A percentile compares a stretch with the other conserved stretches of the same genome.
Conservation (phyloP, 35 echinoderm and acorn worm species). For the Patiria miniata region DNA sequence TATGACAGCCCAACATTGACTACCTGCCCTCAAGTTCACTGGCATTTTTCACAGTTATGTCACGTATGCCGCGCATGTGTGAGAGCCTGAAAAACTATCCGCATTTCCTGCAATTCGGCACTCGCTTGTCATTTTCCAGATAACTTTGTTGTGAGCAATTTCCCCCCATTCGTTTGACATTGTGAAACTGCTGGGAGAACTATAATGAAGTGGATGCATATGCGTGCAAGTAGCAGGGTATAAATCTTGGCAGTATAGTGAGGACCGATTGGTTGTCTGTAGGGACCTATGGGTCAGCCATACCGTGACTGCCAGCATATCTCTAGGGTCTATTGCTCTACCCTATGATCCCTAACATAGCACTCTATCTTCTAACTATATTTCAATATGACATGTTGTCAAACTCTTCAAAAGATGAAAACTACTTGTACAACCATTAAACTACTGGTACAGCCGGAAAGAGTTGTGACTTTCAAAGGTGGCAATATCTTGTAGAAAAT, state of each 20-base stretch:
- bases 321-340: background rate
- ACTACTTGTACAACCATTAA: background rate
- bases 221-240: background rate
- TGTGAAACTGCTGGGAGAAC: background rate
- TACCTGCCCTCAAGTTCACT: too few species aligned
- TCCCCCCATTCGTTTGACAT: too few species aligned
- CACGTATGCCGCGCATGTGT: too few species aligned
- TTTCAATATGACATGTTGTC: conserved; percentile 29
- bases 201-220: background rate
- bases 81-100: too few species aligned
- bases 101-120: too few species aligned
- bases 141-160: too few species aligned
- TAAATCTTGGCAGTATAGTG: background rate
- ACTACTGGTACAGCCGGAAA: too few species aligned
- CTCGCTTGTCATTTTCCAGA: too few species aligned
- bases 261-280: background rate
- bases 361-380: conserved; percentile 9
- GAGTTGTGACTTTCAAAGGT: too few species aligned
- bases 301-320: background rate
- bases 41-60: too few species aligned
- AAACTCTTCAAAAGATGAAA: background rate
- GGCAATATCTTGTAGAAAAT: too few species aligned
- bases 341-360: conserved; percentile 11
- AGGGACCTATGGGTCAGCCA: background rate
- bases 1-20: too few species aligned